These are phyloP conservation scores for Myotis vivesi DNA, from an alignment of 2,797 vertebrate species.

Conservation along the genomic window DNA sequence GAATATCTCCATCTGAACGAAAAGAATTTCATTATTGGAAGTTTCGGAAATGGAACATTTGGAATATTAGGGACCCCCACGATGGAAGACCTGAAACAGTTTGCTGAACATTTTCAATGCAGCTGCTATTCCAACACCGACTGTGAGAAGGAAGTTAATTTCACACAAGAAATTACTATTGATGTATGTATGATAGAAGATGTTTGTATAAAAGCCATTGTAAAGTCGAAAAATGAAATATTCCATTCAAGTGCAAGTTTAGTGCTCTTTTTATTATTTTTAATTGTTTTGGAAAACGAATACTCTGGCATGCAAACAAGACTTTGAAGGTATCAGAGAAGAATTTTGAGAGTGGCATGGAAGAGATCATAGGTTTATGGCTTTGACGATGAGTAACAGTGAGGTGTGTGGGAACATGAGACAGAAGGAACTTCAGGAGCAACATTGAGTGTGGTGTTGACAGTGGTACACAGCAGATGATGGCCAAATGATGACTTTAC, in stretches of 20 bases:
- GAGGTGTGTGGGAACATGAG: background rate
- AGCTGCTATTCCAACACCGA: slow-evolving; percentile 84
- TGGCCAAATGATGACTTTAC: background rate
- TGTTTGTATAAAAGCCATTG: slow-evolving; percentile 77
- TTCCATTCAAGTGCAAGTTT: background rate
- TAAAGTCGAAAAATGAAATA: slow-evolving; percentile 55
- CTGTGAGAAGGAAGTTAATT: slow-evolving; percentile 74
- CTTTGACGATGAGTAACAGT: background rate
- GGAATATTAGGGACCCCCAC: no score
- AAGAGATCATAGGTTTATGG: background rate
- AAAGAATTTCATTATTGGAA: slow-evolving; percentile 82
- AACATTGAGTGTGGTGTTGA: background rate
- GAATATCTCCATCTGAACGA: slow-evolving; percentile 90
- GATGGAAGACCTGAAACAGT: slow-evolving; percentile 81
- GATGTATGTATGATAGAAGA: slow-evolving; percentile 74
- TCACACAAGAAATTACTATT: slow-evolving; percentile 52
- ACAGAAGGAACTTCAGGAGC: background rate
- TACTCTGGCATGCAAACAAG: background rate
- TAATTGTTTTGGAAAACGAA: background rate
- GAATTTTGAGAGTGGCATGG: background rate
- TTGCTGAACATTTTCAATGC: slow-evolving; percentile 85
- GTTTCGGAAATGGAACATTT: slow-evolving; percentile 66
- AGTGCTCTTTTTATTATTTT: background rate
- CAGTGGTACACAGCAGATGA: background rate
- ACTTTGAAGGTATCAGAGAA: background rate